phyloP scores from a whole-genome alignment of 1,140 invertebrate genomes.

The Drosophila trapezifrons region DNA sequence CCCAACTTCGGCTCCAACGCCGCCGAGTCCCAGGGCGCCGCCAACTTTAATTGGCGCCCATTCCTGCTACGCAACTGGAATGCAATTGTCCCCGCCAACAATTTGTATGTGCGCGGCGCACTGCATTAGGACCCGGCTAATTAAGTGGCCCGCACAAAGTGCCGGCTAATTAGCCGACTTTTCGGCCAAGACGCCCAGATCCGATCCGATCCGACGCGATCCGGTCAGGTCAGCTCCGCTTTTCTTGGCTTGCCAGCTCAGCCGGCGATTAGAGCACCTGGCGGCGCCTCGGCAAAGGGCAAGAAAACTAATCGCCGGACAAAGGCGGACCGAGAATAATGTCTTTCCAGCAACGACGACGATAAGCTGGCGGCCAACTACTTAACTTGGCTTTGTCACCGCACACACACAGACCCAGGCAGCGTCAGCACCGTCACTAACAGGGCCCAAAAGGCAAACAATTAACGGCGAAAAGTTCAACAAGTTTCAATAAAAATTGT shows the following conservation, averaged over 20 bases:
- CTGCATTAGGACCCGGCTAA: conserved; percentile 66
- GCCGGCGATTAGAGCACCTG: conserved; percentile 76
- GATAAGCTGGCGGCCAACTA: conserved; percentile 67
- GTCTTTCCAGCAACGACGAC: conserved; percentile 66
- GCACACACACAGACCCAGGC: not conserved
- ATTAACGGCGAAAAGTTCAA: conserved; percentile 56
- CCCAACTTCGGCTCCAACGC: conserved; percentile 11
- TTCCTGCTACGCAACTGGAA: conserved; percentile 81
- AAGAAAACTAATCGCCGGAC: conserved; percentile 46
- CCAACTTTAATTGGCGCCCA: conserved; percentile 82
- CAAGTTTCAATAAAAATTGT: conserved; percentile 68
- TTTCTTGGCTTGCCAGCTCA: conserved; percentile 46
- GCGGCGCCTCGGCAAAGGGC: conserved; percentile 12
- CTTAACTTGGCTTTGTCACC: conserved; percentile 62
- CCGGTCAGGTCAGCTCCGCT: not conserved
- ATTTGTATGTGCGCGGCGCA: conserved; percentile 75
- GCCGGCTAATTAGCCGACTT: conserved; percentile 79
- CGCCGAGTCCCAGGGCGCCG: conserved; percentile 48
- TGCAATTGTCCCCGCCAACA: conserved; percentile 78
- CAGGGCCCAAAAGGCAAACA: conserved; percentile 54
- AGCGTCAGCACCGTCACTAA: conserved; percentile 9
- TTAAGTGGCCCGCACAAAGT: conserved; percentile 80
- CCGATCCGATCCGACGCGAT: conserved; percentile 20
- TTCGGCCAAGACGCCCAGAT: conserved; percentile 48
- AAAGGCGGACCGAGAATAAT: conserved; percentile 70